A percentile compares a stretch with the other conserved stretches of the same genome.
Evolutionary conservation across 2,888 invertebrate genomes (phyloP).

Genomic region (Orchesella flavescens): DNA sequence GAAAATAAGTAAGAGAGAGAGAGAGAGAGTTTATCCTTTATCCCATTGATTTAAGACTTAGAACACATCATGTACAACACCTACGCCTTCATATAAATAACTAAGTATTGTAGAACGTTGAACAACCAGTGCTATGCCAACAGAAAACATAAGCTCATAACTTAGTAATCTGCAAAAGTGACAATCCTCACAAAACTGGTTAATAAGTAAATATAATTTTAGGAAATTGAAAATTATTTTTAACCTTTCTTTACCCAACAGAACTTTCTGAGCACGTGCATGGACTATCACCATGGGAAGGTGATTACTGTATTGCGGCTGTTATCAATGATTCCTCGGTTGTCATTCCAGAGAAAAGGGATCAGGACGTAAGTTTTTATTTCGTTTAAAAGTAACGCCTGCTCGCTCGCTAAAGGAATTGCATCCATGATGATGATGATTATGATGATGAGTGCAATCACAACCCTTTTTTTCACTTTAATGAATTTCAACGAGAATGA

Average conservation of each 20-base stretch:
- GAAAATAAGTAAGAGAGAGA: conserved; percentile 60
- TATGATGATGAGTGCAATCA: too few species aligned
- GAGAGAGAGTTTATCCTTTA: conserved; percentile 52
- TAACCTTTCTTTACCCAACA: conserved; percentile 26
- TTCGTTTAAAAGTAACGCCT: too few species aligned
- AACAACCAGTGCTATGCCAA: too few species aligned
- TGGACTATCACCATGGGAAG: conserved; percentile 60
- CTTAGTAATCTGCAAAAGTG: not conserved
- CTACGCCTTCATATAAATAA: too few species aligned
- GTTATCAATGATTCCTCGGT: conserved; percentile 67
- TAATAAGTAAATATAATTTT: not conserved
- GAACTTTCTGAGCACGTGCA: conserved; percentile 40
- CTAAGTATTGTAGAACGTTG: too few species aligned
- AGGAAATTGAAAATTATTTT: not conserved
- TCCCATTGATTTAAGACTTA: too few species aligned
- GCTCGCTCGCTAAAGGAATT: too few species aligned
- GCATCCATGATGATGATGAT: not conserved
- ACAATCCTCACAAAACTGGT: not conserved
- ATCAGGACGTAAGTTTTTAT: conserved; percentile 50
- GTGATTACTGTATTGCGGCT: conserved; percentile 68
- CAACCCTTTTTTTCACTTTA: too few species aligned
- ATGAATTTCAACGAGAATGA: too few species aligned
- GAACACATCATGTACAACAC: too few species aligned
- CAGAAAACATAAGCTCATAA: too few species aligned
- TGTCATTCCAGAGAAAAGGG: conserved; percentile 22